Percentiles rank a stretch among this genome's conserved stretches.
Conservation (phyloP, 2,113 vertebrate species). For the Muntiacus muntjak region DNA sequence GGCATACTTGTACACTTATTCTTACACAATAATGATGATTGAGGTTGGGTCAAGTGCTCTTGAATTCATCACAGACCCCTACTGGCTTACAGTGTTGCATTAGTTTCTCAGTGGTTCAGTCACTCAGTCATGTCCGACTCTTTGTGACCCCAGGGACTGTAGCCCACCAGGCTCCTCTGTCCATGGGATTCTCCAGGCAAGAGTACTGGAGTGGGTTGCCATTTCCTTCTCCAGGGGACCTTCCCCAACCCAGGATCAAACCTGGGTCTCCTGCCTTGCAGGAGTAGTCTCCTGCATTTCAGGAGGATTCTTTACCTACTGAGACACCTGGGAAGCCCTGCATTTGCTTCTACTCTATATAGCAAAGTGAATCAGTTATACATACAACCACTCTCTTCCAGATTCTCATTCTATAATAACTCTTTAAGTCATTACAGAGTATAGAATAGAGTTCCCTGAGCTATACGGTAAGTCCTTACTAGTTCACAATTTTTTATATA, state of each 20-base stretch:
- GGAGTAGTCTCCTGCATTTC: not conserved
- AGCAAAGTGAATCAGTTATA: not conserved
- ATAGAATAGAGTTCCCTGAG: not conserved
- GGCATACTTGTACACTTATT: not conserved
- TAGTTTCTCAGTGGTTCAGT: not conserved
- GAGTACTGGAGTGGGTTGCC: not conserved
- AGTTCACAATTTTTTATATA: not conserved
- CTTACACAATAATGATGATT: accelerated
- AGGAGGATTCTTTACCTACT: not conserved
- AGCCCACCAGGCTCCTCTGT: not conserved
- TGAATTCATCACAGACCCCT: not conserved
- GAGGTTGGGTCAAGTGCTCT: not conserved
- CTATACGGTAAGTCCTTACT: not conserved
- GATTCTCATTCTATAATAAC: not conserved
- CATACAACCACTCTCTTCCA: not conserved
- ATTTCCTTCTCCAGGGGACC: not conserved
- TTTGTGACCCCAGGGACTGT: not conserved
- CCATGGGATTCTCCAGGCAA: not conserved
- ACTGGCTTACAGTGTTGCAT: not conserved
- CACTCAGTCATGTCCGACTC: not conserved
- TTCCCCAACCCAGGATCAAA: not conserved
- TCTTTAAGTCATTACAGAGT: not conserved
- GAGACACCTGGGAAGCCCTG: not conserved
- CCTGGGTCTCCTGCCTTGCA: not conserved
- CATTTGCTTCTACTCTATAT: not conserved